Evolutionary conservation across 2,888 invertebrate species (phyloP), one percentile per base, ranked within the genome.

Genomic region (Abrostola triplasia): DNA sequence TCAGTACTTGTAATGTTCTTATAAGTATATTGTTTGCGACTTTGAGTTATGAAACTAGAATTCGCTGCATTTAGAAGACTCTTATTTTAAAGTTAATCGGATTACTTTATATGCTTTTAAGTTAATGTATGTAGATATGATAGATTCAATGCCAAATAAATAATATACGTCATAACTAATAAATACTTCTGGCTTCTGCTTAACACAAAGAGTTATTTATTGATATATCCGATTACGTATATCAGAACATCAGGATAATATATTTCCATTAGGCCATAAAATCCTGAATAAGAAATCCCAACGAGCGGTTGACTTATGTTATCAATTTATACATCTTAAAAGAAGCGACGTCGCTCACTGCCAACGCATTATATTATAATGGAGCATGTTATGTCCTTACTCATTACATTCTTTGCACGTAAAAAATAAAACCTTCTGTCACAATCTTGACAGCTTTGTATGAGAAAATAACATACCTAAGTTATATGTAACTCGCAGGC

Each of bases 401-500:
- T 87, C 88, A 88, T 91, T 88, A 88, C 80, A 92, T 92, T 92
- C 90, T 84, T 87, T 85, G 82, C 90, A 91, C 90, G 92, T 91
- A 92, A 90, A 92, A 91, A 90, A 90, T 91, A 92, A 91, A 90
- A 89, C 86, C 88, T 87, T 80, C 79, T 84, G 44, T 47, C 85
- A 83, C 84, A 88, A 87, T 83, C 87, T 84, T 90, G 90, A 90
- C 91, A 90, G 88, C 81, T 87, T 87, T 84, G 84, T 87, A 88
- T 85, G 84, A 86, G 84, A 88, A 88, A 90, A 88, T 88, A 89
- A 88, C 83, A 83, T 81, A 85, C 76, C 85, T 85, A 88, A 89
- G 82, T 88, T 90, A 87, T 86, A 85, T 82, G 87, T 89, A 85
- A 89, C 88, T 85, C 83, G 72, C 77, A 81, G 77, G 44, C 79